These are phyloP conservation scores for Puma concolor DNA, from an alignment of 2,113 vertebrate genomes.

Conservation along the genomic window DNA sequence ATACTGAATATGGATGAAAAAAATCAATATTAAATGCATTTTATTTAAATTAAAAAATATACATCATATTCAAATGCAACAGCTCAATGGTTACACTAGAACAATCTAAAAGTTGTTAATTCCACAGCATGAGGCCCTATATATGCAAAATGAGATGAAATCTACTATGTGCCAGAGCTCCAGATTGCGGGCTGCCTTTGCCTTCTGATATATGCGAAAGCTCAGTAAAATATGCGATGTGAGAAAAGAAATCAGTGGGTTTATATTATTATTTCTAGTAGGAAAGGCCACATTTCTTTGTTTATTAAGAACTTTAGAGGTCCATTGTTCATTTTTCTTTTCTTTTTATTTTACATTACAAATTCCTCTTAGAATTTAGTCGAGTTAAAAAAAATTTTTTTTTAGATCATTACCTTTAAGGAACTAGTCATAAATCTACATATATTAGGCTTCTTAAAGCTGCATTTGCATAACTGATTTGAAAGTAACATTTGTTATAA, in stretches of 20 bases:
- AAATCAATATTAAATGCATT: slow-evolving; percentile 74
- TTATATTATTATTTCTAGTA: slow-evolving; percentile 71
- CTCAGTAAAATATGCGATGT: slow-evolving; percentile 68
- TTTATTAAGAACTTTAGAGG: slow-evolving; percentile 34
- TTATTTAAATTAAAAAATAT: slow-evolving; percentile 80
- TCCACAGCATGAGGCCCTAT: slow-evolving; percentile 73
- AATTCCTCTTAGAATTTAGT: slow-evolving; percentile 57
- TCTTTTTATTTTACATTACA: slow-evolving; percentile 58
- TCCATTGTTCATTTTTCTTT: slow-evolving; percentile 55
- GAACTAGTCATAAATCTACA: slow-evolving; percentile 72
- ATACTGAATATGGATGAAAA: slow-evolving; percentile 68
- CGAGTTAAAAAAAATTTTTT: not conserved
- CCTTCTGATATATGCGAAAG: slow-evolving; percentile 69
- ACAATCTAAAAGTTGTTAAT: slow-evolving; percentile 82
- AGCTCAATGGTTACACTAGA: slow-evolving; percentile 65
- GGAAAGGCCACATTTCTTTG: slow-evolving; percentile 55
- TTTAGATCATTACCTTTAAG: slow-evolving; percentile 61
- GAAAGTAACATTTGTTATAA: slow-evolving; percentile 71
- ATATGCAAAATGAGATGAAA: slow-evolving; percentile 76
- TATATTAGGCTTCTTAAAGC: slow-evolving; percentile 65
- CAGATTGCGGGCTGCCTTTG: slow-evolving; percentile 79
- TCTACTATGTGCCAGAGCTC: slow-evolving; percentile 67
- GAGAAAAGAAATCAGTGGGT: slow-evolving; percentile 65
- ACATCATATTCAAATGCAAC: slow-evolving; percentile 68
- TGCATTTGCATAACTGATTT: slow-evolving; percentile 77